These are phyloP conservation scores for Drosophila neocordata DNA, from an alignment of 1,140 invertebrate species.

Conservation along the genomic window DNA sequence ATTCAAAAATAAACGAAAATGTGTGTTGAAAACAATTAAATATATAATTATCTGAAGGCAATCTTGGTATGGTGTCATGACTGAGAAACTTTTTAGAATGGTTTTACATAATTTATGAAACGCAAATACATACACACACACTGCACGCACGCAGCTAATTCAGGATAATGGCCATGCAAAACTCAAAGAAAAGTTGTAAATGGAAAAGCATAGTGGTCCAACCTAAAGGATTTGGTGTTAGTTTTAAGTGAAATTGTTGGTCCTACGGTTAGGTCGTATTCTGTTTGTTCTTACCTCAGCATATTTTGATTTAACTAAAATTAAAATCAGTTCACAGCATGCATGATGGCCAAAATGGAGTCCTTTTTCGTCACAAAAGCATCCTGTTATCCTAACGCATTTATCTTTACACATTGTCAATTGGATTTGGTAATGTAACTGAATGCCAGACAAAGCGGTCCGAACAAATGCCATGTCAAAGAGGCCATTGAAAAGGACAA, in stretches of 20 bases:
- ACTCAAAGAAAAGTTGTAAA: not conserved
- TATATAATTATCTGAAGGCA: constrained; percentile 38
- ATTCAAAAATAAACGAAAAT: constrained; percentile 44
- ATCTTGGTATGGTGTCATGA: constrained; percentile 36
- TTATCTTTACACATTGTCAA: constrained; percentile 65
- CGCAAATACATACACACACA: not conserved
- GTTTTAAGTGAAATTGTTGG: constrained; percentile 16
- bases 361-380: constrained; percentile 9
- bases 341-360: too few relatives aligned
- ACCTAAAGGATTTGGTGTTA: not conserved
- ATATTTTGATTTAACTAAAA: constrained; percentile 63
- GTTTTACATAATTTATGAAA: constrained; percentile 62
- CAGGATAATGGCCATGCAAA: constrained; percentile 27
- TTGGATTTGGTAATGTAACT: constrained; percentile 17
- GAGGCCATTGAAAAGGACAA: constrained; percentile 54
- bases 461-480: constrained; percentile 47
- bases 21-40: constrained; percentile 40
- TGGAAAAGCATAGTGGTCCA: constrained; percentile 5
- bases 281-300: constrained; percentile 38
- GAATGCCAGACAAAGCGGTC: constrained; percentile 36
- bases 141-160: constrained; percentile 11
- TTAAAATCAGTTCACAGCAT: constrained; percentile 53
- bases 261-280: not conserved
- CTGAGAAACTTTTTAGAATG: constrained; percentile 29
- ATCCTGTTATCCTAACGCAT: constrained; percentile 58